Conservation (phyloP, 1,140 invertebrate species). For the Drosophila repletoides region DNA sequence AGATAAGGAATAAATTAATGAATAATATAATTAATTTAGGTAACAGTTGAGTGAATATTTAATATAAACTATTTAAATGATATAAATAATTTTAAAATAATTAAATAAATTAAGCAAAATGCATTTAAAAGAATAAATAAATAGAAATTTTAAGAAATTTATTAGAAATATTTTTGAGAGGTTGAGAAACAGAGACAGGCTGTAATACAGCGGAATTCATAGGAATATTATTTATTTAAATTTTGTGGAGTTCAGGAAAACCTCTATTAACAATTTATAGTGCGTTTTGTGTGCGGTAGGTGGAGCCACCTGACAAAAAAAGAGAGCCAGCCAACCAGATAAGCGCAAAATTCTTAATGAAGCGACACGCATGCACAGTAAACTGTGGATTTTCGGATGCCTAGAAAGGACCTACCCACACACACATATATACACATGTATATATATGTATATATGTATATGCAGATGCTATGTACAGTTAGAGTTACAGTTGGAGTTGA, state of each 20-base stretch:
- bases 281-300: constrained; percentile 14
- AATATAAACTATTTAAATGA: too few species aligned
- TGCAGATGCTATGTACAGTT: background rate
- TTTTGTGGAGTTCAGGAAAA: background rate
- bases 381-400: constrained; percentile 12
- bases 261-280: background rate
- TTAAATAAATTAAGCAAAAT: too few species aligned
- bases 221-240: too few species aligned
- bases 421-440: constrained; percentile 1
- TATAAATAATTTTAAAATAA: too few species aligned
- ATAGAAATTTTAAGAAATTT: too few species aligned
- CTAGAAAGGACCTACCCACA: background rate
- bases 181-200: too few species aligned
- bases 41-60: too few species aligned
- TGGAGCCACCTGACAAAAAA: constrained; percentile 29
- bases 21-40: too few species aligned
- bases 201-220: too few species aligned
- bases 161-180: too few species aligned
- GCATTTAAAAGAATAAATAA: too few species aligned
- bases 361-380: constrained; percentile 40
- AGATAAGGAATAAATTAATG: too few species aligned
- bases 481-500: background rate
- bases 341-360: constrained; percentile 39
- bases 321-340: constrained; percentile 38
- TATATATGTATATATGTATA: constrained; percentile 7